Conservation (phyloP, 2,113 vertebrate genomes). For the Stigmatopora nigra region DNA sequence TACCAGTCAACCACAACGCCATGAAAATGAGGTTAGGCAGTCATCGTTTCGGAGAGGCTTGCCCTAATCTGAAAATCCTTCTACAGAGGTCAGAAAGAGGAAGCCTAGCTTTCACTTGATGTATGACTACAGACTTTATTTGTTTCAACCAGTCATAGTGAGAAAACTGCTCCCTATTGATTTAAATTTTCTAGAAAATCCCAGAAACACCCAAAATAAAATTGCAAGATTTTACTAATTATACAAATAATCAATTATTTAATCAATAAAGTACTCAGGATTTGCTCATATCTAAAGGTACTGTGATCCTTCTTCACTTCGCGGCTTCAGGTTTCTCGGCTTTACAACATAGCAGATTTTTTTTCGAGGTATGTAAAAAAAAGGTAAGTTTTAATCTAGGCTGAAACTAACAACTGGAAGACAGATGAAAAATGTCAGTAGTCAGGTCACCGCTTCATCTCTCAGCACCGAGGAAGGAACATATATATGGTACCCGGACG, state of each 20-base stretch:
- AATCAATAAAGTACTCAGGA: not conserved
- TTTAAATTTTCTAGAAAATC: not conserved
- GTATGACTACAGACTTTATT: not conserved
- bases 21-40: conserved; percentile 54
- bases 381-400: too few species aligned
- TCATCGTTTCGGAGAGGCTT: conserved; percentile 40
- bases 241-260: not conserved
- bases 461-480: too few species aligned
- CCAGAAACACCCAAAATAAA: too few species aligned
- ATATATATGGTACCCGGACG: too few species aligned
- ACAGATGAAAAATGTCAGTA: too few species aligned
- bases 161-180: not conserved
- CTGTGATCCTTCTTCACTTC: too few species aligned
- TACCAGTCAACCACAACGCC: conserved; percentile 49
- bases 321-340: too few species aligned
- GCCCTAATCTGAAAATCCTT: conserved; percentile 55
- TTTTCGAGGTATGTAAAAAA: too few species aligned
- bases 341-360: too few species aligned
- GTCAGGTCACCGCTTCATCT: too few species aligned
- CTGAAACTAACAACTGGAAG: too few species aligned
- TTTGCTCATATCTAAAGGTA: not conserved
- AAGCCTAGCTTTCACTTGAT: not conserved
- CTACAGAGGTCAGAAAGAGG: conserved; percentile 45
- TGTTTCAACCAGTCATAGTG: not conserved
- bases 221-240: not conserved